A percentile compares a stretch with the other conserved stretches of the same genome.
phyloP scores from a whole-genome alignment of 2,113 vertebrate genomes.

The Columbina picui region DNA sequence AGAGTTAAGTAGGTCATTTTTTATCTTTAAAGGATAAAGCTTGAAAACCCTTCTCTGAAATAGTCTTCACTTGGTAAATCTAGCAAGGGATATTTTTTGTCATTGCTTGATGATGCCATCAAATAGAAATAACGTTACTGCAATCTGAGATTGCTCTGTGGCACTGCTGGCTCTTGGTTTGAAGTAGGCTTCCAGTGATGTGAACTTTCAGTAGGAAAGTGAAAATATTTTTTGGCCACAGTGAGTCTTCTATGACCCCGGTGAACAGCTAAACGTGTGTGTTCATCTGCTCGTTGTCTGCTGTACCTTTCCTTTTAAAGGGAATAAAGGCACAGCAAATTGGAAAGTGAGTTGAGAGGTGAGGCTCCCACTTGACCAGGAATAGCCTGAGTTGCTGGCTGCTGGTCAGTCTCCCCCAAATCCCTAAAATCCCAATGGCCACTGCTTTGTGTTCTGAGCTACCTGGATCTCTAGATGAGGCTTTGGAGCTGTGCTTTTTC shows the following conservation, averaged over 20 bases:
- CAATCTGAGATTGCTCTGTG: not conserved
- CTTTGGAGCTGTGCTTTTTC: not conserved
- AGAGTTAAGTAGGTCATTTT: constrained; percentile 19
- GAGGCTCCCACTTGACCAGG: not conserved
- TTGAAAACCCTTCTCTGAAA: not conserved
- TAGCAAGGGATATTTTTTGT: not conserved
- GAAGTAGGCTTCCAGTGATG: not conserved
- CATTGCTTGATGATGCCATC: not conserved
- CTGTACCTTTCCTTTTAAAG: not conserved
- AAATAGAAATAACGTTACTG: not conserved
- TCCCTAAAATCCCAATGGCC: not conserved
- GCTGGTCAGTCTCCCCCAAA: not conserved
- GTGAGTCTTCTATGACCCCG: not conserved
- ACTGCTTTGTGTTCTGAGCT: not conserved
- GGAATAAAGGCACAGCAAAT: not conserved
- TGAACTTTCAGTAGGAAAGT: not conserved
- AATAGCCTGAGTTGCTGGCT: not conserved
- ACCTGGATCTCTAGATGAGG: not conserved
- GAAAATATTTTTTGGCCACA: not conserved
- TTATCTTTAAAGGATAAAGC: not conserved
- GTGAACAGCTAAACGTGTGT: not conserved
- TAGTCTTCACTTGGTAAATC: not conserved
- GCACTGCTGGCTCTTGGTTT: not conserved
- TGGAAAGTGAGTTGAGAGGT: not conserved
- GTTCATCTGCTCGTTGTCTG: not conserved